Conservation (phyloP, 2,113 vertebrate species). For the Bathybates hornii region DNA sequence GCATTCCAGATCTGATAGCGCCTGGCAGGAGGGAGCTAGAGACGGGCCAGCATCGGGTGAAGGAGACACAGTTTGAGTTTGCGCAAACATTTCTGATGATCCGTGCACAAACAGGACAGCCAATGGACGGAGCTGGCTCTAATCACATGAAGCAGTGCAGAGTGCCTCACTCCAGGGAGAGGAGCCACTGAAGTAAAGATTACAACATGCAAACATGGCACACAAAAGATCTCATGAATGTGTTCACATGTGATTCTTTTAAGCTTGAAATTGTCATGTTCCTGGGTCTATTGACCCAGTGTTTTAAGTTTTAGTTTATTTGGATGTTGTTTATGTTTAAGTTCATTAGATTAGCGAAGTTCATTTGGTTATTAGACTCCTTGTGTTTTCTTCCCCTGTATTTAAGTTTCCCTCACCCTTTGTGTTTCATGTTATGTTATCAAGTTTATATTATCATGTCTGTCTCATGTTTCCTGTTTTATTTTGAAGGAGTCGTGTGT, state of each 20-base stretch:
- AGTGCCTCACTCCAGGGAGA: background rate
- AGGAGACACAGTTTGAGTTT: conserved; percentile 38
- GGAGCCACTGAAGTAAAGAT: conserved; percentile 10
- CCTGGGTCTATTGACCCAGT: too few species aligned
- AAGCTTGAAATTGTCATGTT: background rate
- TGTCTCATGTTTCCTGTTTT: too few species aligned
- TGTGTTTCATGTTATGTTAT: too few species aligned
- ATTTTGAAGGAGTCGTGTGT: too few species aligned
- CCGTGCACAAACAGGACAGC: background rate
- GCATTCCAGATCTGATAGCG: conserved; percentile 27
- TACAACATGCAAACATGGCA: background rate
- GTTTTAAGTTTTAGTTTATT: too few species aligned
- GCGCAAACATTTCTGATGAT: conserved; percentile 33
- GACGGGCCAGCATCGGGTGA: conserved; percentile 15
- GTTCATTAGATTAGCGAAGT: too few species aligned
- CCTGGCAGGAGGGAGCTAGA: background rate
- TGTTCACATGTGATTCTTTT: background rate
- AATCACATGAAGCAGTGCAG: background rate
- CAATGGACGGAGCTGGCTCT: background rate
- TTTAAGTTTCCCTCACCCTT: too few species aligned
- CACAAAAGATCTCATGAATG: background rate
- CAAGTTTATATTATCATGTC: too few species aligned
- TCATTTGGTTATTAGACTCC: too few species aligned
- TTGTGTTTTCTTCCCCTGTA: too few species aligned
- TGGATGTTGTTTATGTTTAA: too few species aligned